Conservation (phyloP, 2,888 invertebrate genomes). For the Peribatodes rhomboidaria region DNA sequence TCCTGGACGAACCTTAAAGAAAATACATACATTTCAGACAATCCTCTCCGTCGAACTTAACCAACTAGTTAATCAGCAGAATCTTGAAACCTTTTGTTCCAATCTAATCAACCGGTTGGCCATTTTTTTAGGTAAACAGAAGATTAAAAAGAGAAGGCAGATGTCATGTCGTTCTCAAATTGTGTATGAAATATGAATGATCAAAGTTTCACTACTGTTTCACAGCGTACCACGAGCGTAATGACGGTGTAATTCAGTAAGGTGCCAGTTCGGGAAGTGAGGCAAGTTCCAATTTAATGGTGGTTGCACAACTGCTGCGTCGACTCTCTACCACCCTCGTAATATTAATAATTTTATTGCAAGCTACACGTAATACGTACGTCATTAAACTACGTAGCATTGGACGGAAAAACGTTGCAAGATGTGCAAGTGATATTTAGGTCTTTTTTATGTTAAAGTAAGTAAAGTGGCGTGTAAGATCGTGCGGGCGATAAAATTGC, state of each 20-base stretch:
- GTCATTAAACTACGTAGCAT: conserved; percentile 26
- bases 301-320: conserved; percentile 81
- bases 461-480: too few species aligned
- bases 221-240: conserved; percentile 41
- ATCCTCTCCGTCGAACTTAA: too few species aligned
- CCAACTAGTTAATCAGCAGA: too few species aligned
- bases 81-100: too few species aligned
- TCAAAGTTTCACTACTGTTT: conserved; percentile 21
- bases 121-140: too few species aligned
- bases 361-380: conserved; percentile 59
- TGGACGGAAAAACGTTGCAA: conserved; percentile 25
- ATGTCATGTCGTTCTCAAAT: too few species aligned
- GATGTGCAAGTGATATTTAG: conserved; percentile 2
- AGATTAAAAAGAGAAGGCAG: too few species aligned
- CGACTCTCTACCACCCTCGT: conserved; percentile 57
- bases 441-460: background rate
- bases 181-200: too few species aligned
- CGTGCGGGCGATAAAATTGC: too few species aligned
- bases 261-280: conserved; percentile 75
- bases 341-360: conserved; percentile 76
- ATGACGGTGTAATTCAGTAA: conserved; percentile 73
- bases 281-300: conserved; percentile 85
- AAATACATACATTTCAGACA: too few species aligned
- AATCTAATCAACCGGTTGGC: too few species aligned
- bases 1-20: too few species aligned